Conservation (phyloP, 2,113 vertebrate species). For the Callocephalon fimbriatum region DNA sequence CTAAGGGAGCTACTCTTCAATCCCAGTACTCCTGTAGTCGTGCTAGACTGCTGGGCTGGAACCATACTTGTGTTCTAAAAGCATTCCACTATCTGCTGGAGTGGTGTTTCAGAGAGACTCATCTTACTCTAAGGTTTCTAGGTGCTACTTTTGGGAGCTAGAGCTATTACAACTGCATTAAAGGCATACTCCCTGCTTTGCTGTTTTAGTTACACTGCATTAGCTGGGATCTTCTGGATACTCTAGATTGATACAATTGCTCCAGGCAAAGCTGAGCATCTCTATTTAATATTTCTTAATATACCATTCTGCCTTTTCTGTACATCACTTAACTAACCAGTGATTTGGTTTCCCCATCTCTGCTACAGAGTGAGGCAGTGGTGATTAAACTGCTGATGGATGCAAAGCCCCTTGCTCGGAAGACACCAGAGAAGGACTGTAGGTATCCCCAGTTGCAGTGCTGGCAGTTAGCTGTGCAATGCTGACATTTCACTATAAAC, state of each 20-base stretch:
- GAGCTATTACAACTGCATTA: not conserved
- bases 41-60: not conserved
- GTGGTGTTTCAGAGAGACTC: not conserved
- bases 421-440: not conserved
- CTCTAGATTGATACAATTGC: not conserved
- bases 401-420: not conserved
- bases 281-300: not conserved
- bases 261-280: not conserved
- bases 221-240: not conserved
- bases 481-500: not conserved
- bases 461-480: not conserved
- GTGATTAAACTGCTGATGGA: not conserved
- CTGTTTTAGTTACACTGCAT: not conserved
- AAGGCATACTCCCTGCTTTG: not conserved
- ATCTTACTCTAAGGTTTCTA: not conserved
- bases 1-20: not conserved
- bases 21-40: not conserved
- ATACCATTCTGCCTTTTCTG: not conserved
- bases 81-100: accelerated
- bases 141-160: not conserved
- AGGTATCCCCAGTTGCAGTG: not conserved
- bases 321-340: not conserved
- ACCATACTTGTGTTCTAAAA: not conserved
- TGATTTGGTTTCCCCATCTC: not conserved
- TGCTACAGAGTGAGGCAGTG: not conserved